Evolutionary conservation across 2,888 invertebrate genomes (phyloP).

Genomic region (Drosophila bunnanda): DNA sequence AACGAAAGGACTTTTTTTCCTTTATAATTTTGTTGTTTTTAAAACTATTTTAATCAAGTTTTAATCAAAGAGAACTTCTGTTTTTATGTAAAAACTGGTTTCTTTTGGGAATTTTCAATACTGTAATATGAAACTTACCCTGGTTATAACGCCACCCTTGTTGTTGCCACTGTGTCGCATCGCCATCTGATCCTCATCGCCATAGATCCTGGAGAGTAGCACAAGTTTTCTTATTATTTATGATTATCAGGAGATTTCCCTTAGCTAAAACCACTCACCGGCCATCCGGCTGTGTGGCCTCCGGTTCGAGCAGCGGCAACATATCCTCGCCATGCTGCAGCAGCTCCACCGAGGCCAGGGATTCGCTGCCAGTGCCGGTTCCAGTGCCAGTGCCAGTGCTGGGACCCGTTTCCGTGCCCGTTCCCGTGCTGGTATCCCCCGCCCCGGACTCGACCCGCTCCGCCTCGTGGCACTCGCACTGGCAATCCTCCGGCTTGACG

Average conservation of each 20-base stretch:
- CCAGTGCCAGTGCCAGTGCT: constrained; percentile 51
- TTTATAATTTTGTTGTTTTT: no score
- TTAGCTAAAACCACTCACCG: constrained; percentile 63
- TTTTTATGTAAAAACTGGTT: constrained; percentile 25
- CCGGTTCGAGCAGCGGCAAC: constrained; percentile 85
- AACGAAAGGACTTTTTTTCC: no score
- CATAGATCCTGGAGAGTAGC: constrained; percentile 83
- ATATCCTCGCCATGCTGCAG: constrained; percentile 85
- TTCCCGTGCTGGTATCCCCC: constrained; percentile 63
- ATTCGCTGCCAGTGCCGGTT: constrained; percentile 68
- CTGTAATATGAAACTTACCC: constrained; percentile 58
- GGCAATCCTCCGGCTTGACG: constrained; percentile 94
- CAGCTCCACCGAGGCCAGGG: constrained; percentile 81
- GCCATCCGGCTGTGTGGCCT: constrained; percentile 75
- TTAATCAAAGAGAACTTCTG: no score
- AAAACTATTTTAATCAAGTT: no score
- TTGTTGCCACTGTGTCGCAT: constrained; percentile 18
- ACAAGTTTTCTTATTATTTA: neutral
- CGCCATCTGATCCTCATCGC: constrained; percentile 79
- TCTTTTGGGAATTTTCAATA: neutral
- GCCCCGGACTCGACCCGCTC: constrained; percentile 78
- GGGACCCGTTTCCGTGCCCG: constrained; percentile 47
- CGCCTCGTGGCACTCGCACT: constrained; percentile 93
- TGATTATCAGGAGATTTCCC: neutral
- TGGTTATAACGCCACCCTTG: constrained; percentile 44